A percentile compares a stretch with the other conserved stretches of the same genome.
Evolutionary conservation across 2,888 invertebrate genomes (phyloP).

Genomic region (Trilocha varians): DNA sequence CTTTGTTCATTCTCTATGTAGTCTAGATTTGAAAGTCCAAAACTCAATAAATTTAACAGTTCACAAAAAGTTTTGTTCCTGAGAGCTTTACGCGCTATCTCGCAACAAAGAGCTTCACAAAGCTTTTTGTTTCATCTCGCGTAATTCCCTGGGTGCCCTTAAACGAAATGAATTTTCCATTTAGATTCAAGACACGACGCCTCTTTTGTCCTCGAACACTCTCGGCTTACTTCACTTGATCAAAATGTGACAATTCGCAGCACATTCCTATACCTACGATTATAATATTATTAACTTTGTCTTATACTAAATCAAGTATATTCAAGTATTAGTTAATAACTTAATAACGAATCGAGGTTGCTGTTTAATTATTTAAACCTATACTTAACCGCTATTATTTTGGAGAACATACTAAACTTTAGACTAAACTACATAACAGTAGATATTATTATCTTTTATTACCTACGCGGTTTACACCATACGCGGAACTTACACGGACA

Average conservation of each 20-base stretch:
- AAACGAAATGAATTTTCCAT: neutral
- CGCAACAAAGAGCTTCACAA: neutral
- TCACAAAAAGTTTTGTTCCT: neutral
- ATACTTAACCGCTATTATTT: too few species aligned
- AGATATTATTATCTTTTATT: too few species aligned
- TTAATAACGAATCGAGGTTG: too few species aligned
- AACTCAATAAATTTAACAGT: neutral
- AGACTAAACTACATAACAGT: too few species aligned
- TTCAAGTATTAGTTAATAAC: too few species aligned
- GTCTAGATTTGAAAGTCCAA: neutral
- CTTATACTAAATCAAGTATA: too few species aligned
- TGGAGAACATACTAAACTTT: too few species aligned
- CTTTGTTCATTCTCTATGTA: too few species aligned
- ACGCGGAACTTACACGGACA: too few species aligned
- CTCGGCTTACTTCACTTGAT: neutral
- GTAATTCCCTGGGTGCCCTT: neutral
- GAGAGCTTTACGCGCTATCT: neutral
- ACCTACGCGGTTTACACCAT: too few species aligned
- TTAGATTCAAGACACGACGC: neutral
- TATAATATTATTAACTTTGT: too few species aligned
- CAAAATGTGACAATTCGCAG: neutral
- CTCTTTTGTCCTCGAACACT: neutral
- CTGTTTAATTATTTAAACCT: too few species aligned
- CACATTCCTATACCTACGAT: neutral
- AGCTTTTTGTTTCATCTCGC: neutral